Evolutionary conservation across 1,140 invertebrate genomes (phyloP), one percentile per base, ranked within the genome.

Genomic region (Drosophila ficusphila): DNA sequence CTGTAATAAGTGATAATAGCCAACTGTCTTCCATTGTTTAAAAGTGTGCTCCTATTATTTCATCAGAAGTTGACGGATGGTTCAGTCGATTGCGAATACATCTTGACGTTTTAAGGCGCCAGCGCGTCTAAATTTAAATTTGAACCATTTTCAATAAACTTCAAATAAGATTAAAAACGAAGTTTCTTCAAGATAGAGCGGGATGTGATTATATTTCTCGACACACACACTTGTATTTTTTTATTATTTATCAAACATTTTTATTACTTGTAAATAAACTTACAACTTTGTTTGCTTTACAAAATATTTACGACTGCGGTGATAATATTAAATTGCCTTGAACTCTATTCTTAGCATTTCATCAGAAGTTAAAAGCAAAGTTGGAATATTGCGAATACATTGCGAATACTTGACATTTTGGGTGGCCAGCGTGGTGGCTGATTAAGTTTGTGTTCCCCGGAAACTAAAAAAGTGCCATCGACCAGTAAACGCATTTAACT

Each of bases 391-490:
- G 56, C 1, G 71, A 67, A 4, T 60, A 34, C 2, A 53, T 67
- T n/a, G n/a, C n/a, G n/a, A n/a, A n/a, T n/a, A n/a, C 33, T 71
- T 75, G n/a, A n/a, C 23, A 7, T 25, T 61, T 0, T 36, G 31
- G 2, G 60, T 16, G 4, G 76, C 38, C 12, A 90, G 44, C 3
- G 60, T 69, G 19, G 64, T 47, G 23, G 71, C 70, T 4, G 89
- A 90, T 48, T 74, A 65, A 0, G 76, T 70, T 1, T 88, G 89
- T 21, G 65, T 69, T 25, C 88, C 79, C 57, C 81, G 46, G 48
- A 78, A 90, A 31, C 79, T 89, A 11, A 90, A 90, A 9, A 44
- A 69, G 31, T 72, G 89, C 86, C 89, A 90, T 12, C 61, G 76
- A 44, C n/a, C n/a, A n/a, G n/a, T n/a, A n/a, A n/a, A n/a, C n/a